Evolutionary conservation across 2,888 invertebrate genomes (phyloP), one percentile per base, ranked within the genome.

Genomic region (Tipula unca): DNA sequence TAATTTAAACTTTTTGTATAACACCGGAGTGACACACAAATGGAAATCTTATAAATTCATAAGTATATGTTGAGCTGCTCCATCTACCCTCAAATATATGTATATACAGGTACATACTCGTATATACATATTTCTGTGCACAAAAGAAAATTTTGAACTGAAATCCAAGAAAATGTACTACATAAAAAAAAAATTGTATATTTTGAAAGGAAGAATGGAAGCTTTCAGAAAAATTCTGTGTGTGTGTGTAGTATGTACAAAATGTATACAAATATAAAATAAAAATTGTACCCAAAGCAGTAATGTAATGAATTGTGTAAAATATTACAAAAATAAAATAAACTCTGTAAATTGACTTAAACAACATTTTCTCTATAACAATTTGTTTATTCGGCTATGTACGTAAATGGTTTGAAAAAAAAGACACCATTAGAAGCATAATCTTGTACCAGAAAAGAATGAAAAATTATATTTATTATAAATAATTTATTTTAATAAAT

Each of bases 231-330:
- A 25, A 25, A 10, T 48, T 48, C n/a, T 48, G 48, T 48, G 48
- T 4, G n/a, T 48, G 48, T 48, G n/a, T 48, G n/a, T 48, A 32
- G 32, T 32, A 1, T 48, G n/a, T 48, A 48, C n/a, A 48, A 39
- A 39, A 39, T 17, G 39, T 39, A 48, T 17, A 17, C 48, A 10
- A 5, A 17, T n/a, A 48, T 17, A 48, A 17, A 69, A 25, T 8
- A 69, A 69, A 69, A 48, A 69, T 10, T 69, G 69, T 69, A 69
- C 69, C 69, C 69, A 69, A 69, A 69, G 69, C 69, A 69, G 69
- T 69, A 69, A 25, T 69, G 69, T 69, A 69, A 69, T 69, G 69
- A 69, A 69, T 69, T 69, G 69, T 69, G 10, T 25, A 69, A 69
- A 69, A 69, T 10, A 69, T 69, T 69, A 69, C 69, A 20, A 69